Conservation (phyloP, 2,113 vertebrate genomes). For the Psilopogon haemacephalus region DNA sequence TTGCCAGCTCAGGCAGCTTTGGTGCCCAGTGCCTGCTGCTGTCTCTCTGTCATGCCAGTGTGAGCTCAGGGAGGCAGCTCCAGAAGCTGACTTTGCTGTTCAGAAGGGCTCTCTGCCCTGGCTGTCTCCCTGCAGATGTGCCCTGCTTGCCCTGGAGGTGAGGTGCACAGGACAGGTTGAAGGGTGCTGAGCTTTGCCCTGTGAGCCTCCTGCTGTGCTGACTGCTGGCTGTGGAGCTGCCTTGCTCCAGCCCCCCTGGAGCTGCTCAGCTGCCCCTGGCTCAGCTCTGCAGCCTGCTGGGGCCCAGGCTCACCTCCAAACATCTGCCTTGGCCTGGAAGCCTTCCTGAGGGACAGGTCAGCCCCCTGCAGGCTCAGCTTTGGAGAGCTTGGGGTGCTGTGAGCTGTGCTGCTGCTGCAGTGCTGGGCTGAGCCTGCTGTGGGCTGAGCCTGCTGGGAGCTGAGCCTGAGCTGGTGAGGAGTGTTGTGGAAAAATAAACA, state of each 20-base stretch:
- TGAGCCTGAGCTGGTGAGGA: neutral
- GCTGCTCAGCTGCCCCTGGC: neutral
- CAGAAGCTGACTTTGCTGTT: neutral
- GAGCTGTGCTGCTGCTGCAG: neutral
- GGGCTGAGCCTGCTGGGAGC: neutral
- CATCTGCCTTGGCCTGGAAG: neutral
- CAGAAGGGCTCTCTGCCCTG: neutral
- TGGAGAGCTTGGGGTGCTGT: neutral
- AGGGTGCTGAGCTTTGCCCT: neutral
- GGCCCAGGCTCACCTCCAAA: neutral
- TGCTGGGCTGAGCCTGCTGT: neutral
- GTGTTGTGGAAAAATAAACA: neutral
- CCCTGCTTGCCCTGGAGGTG: neutral
- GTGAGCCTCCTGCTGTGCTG: neutral
- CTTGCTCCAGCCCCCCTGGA: neutral
- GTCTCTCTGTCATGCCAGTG: neutral
- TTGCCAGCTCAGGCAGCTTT: neutral
- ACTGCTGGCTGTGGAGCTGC: neutral
- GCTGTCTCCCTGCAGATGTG: neutral
- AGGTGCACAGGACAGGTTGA: neutral
- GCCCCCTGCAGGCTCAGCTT: neutral
- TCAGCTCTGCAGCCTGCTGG: fast-evolving
- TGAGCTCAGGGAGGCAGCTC: neutral
- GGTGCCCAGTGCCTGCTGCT: neutral
- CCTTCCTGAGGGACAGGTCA: neutral